These are phyloP conservation scores for Lithobates sylvaticus DNA, from an alignment of 2,797 vertebrate genomes.

Conservation along the genomic window DNA sequence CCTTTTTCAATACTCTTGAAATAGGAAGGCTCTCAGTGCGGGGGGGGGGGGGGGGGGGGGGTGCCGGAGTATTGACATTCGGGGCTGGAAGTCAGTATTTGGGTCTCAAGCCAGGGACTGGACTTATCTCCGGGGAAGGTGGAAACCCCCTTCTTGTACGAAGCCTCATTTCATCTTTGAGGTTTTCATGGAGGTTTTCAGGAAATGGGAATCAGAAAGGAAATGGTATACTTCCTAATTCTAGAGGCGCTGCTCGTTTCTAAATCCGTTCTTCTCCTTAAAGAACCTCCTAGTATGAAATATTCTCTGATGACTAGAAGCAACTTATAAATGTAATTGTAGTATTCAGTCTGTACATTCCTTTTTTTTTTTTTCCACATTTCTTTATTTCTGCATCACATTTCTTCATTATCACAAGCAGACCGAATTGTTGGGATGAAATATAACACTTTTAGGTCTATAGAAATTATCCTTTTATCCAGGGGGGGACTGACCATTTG, in stretches of 20 bases:
- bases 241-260: background rate
- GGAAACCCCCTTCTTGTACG: slow-evolving; percentile 5
- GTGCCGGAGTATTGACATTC: too few species aligned
- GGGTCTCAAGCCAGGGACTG: background rate
- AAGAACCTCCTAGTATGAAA: background rate
- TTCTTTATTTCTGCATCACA: too few species aligned
- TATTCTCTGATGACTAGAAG: too few species aligned
- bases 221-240: slow-evolving; percentile 45
- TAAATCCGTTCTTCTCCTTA: background rate
- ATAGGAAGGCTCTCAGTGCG: too few species aligned
- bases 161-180: background rate
- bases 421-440: too few species aligned
- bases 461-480: too few species aligned
- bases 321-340: background rate
- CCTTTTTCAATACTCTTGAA: too few species aligned
- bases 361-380: background rate
- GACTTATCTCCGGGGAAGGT: background rate
- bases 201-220: slow-evolving; percentile 47
- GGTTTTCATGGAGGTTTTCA: slow-evolving; percentile 1
- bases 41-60: too few species aligned
- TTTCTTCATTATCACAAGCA: too few species aligned
- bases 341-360: too few species aligned
- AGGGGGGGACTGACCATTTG: too few species aligned
- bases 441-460: too few species aligned
- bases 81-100: background rate